phyloP scores from a whole-genome alignment of 2,113 vertebrate genomes.

The Ptyas mucosa region DNA sequence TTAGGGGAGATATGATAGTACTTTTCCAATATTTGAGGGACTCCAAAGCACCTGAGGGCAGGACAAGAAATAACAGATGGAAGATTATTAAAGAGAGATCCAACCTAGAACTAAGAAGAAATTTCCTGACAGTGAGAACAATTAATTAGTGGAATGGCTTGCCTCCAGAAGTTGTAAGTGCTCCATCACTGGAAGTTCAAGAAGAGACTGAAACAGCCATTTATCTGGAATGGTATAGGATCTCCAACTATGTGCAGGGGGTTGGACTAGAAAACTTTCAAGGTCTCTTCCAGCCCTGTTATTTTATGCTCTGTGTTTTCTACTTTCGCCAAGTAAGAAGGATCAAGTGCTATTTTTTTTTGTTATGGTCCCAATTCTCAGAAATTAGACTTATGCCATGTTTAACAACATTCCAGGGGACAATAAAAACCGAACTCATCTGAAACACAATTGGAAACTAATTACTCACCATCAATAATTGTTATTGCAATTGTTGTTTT shows the following conservation, averaged over 20 bases:
- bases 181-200: background rate
- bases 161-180: background rate
- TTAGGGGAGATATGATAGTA: background rate
- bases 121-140: background rate
- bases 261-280: background rate
- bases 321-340: background rate
- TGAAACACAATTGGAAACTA: background rate
- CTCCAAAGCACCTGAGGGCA: background rate
- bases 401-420: background rate
- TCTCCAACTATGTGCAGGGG: background rate
- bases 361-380: background rate
- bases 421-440: background rate
- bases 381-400: background rate
- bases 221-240: background rate
- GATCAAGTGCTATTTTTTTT: background rate
- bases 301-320: background rate
- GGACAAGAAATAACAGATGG: background rate
- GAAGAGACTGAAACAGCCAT: background rate
- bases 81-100: background rate
- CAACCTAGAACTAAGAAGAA: background rate
- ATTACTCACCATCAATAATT: background rate
- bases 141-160: background rate
- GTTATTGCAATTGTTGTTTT: background rate
- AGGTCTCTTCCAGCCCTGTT: background rate
- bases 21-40: background rate